Conservation (phyloP, 2,797 vertebrate species). For the Karalla daura region DNA sequence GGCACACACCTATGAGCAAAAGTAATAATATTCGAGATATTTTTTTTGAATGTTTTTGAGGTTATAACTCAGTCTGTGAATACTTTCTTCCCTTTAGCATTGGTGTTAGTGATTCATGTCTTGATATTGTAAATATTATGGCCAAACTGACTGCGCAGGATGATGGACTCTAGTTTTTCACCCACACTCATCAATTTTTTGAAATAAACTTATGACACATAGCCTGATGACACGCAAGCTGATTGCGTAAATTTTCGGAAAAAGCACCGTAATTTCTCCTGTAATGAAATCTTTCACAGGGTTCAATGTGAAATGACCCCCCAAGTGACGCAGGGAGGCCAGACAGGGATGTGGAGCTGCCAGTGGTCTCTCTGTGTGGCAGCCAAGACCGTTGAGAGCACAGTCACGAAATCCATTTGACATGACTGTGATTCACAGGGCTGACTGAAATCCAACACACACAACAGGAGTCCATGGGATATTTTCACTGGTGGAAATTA, state of each 20-base stretch:
- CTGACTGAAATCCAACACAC: constrained; percentile 78
- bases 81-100: constrained; percentile 33
- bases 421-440: constrained; percentile 79
- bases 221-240: constrained; percentile 54
- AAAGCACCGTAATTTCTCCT: constrained; percentile 36
- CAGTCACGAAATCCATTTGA: constrained; percentile 74
- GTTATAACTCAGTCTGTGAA: constrained; percentile 45
- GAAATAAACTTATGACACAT: constrained; percentile 65
- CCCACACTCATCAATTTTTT: constrained; percentile 49
- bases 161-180: constrained; percentile 62
- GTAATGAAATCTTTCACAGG: constrained; percentile 55
- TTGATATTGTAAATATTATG: constrained; percentile 76
- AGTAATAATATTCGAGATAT: constrained; percentile 22
- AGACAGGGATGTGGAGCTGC: constrained; percentile 71
- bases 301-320: constrained; percentile 66
- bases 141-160: constrained; percentile 55
- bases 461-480: constrained; percentile 76
- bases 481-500: constrained; percentile 77
- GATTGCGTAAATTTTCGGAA: constrained; percentile 56
- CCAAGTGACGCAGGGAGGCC: constrained; percentile 74
- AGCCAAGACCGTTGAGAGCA: constrained; percentile 74
- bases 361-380: constrained; percentile 73
- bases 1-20: constrained; percentile 25
- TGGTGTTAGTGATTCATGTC: constrained; percentile 67
- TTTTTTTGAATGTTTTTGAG: constrained; percentile 34